Evolutionary conservation across 1,140 invertebrate genomes (phyloP).

Genomic region (Drosophila neocordata): DNA sequence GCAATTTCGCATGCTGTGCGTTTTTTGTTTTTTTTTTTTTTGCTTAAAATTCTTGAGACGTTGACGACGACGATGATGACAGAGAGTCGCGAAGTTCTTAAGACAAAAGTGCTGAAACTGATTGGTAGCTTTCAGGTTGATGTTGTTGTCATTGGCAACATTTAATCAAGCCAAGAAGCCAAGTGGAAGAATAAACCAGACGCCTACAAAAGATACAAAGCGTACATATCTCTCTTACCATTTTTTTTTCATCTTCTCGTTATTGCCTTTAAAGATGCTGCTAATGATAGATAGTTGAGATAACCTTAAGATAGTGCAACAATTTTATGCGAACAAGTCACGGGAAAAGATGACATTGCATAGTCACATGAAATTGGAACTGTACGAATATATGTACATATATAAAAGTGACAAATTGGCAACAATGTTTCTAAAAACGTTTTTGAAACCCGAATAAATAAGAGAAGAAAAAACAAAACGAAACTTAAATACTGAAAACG

Average conservation of each 20-base stretch:
- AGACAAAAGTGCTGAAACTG: slow-evolving; percentile 50
- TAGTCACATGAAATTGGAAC: no score
- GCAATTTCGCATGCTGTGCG: slow-evolving; percentile 39
- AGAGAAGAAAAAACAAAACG: no score
- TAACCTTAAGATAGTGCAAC: no score
- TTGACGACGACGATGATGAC: slow-evolving; percentile 45
- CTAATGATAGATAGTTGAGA: slow-evolving; percentile 60
- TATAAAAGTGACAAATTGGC: no score
- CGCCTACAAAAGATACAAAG: slow-evolving; percentile 58
- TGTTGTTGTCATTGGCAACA: slow-evolving; percentile 70
- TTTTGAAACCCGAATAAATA: no score
- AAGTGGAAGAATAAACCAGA: slow-evolving; percentile 64
- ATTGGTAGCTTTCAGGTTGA: slow-evolving; percentile 58
- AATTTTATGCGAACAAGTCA: no score
- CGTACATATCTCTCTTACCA: slow-evolving; percentile 45
- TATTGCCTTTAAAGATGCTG: slow-evolving; percentile 16
- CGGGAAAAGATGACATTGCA: no score
- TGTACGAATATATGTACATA: no score
- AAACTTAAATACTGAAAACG: no score
- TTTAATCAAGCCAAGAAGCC: slow-evolving; percentile 77
- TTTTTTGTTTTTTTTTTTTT: slow-evolving; percentile 26
- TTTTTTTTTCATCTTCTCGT: not conserved
- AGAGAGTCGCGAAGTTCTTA: slow-evolving; percentile 18
- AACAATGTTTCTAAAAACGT: no score
- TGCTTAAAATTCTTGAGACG: slow-evolving; percentile 61